phyloP scores from a whole-genome alignment of 2,797 vertebrate species.

The Clamator glandarius region DNA sequence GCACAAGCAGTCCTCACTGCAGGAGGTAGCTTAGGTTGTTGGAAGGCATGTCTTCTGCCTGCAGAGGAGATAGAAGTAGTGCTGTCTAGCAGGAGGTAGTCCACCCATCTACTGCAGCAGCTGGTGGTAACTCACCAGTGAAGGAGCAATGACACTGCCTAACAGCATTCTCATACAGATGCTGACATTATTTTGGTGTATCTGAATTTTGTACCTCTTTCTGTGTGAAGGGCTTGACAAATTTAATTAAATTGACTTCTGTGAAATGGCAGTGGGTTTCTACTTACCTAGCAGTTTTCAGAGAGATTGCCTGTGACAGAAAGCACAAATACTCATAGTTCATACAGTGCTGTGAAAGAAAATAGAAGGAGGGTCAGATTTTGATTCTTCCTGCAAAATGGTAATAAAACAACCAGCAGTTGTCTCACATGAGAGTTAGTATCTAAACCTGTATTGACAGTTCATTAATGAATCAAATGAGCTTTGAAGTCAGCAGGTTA shows the following conservation, averaged over 20 bases:
- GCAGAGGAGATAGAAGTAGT: not conserved
- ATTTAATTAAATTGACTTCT: not conserved
- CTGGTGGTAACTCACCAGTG: not conserved
- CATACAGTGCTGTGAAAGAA: not conserved
- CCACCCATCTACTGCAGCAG: not conserved
- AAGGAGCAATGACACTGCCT: not conserved
- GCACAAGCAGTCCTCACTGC: not conserved
- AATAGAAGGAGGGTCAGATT: not conserved
- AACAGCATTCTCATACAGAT: not conserved
- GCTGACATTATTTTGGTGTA: not conserved
- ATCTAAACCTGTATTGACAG: fast-evolving
- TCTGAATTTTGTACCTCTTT: not conserved
- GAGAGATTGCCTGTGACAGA: not conserved
- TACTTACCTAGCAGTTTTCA: not conserved
- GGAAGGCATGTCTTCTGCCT: not conserved
- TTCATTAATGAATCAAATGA: not conserved
- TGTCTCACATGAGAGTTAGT: not conserved
- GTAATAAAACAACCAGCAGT: not conserved
- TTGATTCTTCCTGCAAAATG: not conserved
- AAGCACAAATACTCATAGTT: not conserved
- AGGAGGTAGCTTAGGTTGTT: not conserved
- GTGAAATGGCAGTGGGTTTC: not conserved
- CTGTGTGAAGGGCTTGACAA: not conserved
- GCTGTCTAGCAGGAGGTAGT: not conserved
- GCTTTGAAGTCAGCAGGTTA: not conserved